Evolutionary conservation across 2,888 invertebrate genomes (phyloP).

Genomic region (Pristionchus maxplancki): DNA sequence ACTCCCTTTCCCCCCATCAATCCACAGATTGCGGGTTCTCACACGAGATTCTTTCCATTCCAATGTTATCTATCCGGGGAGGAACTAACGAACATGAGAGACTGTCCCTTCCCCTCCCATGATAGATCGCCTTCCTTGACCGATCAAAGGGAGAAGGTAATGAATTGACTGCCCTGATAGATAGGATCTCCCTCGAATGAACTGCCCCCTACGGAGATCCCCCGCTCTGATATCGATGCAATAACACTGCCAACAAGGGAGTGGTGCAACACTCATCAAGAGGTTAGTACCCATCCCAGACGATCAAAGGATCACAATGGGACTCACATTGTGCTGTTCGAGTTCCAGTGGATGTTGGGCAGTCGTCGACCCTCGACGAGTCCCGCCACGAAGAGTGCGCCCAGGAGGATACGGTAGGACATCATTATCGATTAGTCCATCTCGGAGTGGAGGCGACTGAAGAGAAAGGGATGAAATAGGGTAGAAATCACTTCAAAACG

Average conservation of each 20-base stretch:
- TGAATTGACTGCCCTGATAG: slow-evolving; percentile 22
- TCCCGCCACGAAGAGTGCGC: slow-evolving; percentile 26
- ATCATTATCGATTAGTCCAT: slow-evolving; percentile 42
- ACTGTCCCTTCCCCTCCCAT: not conserved
- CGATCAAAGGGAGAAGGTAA: slow-evolving; percentile 43
- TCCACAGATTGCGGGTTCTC: not conserved
- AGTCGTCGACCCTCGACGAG: not conserved
- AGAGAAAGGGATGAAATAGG: not conserved
- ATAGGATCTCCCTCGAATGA: slow-evolving; percentile 25
- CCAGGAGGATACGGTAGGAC: slow-evolving; percentile 26
- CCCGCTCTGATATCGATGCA: not conserved
- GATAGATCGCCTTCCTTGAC: slow-evolving; percentile 44
- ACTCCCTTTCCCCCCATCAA: not conserved
- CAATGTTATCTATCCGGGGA: not conserved
- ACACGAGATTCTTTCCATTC: too few species aligned
- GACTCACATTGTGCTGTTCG: slow-evolving; percentile 9
- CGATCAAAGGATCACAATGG: not conserved
- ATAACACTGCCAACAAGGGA: not conserved
- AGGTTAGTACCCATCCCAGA: too few species aligned
- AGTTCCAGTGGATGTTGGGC: slow-evolving; percentile 47
- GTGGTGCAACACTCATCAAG: too few species aligned
- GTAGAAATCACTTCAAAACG: not conserved
- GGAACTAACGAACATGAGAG: not conserved
- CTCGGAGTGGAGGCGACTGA: not conserved
- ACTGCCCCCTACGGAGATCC: not conserved